Evolutionary conservation across 2,888 invertebrate genomes (phyloP).

Genomic region (Penaeus monodon): DNA sequence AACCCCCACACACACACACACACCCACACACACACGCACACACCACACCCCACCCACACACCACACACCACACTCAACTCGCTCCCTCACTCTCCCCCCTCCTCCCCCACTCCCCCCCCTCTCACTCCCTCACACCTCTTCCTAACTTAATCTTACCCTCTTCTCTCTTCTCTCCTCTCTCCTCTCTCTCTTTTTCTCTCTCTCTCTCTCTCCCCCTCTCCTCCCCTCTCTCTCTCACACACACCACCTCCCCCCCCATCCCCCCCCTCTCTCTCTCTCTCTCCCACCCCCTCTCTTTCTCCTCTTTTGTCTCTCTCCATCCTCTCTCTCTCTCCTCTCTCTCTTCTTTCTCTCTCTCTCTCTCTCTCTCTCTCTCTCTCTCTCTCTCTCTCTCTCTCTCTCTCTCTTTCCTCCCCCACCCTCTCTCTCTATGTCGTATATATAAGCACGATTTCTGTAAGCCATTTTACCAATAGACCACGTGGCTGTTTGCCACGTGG

Average conservation of each 20-base stretch:
- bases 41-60: too few species aligned
- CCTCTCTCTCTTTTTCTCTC: accelerated
- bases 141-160: too few species aligned
- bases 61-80: too few species aligned
- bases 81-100: background rate
- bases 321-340: background rate
- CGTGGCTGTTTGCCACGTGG: too few species aligned
- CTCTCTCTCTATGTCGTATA: background rate
- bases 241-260: background rate
- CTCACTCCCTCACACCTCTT: background rate
- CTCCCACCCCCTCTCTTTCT: background rate
- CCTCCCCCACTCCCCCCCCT: background rate
- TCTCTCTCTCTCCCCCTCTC: background rate
- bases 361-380: background rate
- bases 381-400: background rate
- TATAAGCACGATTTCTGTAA: too few species aligned
- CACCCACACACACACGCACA: too few species aligned
- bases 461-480: too few species aligned
- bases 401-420: background rate
- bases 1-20: too few species aligned
- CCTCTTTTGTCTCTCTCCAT: background rate
- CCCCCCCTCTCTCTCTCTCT: too few species aligned
- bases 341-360: background rate
- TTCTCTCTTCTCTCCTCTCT: background rate
- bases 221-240: accelerated